Conservation (phyloP, 2,797 vertebrate genomes). For the Tinamus major region DNA sequence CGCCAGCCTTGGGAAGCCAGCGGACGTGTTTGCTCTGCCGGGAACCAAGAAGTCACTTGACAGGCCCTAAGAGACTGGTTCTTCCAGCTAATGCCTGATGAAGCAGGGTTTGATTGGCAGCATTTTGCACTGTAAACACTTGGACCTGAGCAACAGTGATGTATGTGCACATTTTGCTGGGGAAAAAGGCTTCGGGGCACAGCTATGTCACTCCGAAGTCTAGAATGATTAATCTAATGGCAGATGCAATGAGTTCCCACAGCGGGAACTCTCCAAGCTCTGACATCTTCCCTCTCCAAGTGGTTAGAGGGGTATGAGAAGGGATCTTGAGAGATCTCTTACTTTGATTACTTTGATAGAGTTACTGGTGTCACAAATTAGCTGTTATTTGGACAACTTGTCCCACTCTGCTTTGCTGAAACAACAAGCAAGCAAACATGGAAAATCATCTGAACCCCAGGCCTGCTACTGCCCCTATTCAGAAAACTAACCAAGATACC, state of each 20-base stretch:
- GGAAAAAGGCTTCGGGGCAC: neutral
- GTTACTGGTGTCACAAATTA: neutral
- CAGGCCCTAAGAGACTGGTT: neutral
- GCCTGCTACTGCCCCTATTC: neutral
- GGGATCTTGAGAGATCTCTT: neutral
- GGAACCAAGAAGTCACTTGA: neutral
- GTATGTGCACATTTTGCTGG: neutral
- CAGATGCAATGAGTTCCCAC: neutral
- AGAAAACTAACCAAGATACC: neutral
- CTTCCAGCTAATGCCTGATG: neutral
- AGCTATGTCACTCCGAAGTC: neutral
- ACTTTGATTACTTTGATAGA: neutral
- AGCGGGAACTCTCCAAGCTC: neutral
- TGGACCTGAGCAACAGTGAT: neutral
- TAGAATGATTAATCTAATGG: neutral
- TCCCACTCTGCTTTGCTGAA: neutral
- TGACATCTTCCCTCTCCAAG: neutral
- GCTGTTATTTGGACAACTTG: neutral
- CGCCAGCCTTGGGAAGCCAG: fast-evolving
- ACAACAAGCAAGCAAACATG: neutral
- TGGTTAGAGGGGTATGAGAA: neutral
- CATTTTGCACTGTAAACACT: neutral
- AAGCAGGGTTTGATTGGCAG: neutral
- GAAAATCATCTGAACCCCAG: neutral
- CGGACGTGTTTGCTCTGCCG: fast-evolving